Base-by-base conservation (phyloP, 2,888 invertebrate species). In the Volucella inflata region DNA sequence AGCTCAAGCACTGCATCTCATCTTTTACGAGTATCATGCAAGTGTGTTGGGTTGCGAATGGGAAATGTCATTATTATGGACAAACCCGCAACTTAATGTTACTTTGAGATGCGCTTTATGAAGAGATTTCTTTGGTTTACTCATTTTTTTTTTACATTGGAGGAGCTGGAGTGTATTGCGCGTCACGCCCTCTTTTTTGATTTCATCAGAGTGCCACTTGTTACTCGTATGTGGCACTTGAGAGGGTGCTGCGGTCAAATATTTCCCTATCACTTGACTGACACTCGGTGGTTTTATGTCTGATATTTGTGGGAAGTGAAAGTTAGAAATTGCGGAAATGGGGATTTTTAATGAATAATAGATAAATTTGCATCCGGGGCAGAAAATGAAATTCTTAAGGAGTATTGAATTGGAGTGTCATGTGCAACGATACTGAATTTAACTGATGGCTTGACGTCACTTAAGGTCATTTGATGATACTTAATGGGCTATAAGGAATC, bases 181-280 rank as follows among this genome's bases (percentile, higher is more conserved):
- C 67, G 76, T 75, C 64, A 70, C 59, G 76, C 76, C 67, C 76
- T 71, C 30, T 71, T 80, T 80, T 57, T 71, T 50, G 17, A n/a
- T 71, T 16, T 36, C 11, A 44, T 10, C 51, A 30, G 38, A 76
- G 53, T 70, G n/a, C 50, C 57, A 6, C 76, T 76, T 71, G 44
- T 60, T 57, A 65, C 70, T 60, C 60, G 12, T 14, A 8, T 36
- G 30, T 38, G 36, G 12, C 40, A 14, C 51, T 57, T 21, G 8
- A 51, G 42, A 62, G 57, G 65, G 30, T 62, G 53, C 67, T 75
- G 79, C 36, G 71, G 80, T 71, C 76, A 85, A 85, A 85, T 85
- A 85, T 85, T 85, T 80, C 80, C 80, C 80, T 85, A 85, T 80
- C 84, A 80, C 84, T 80, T 60, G 76, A 85, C 60, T 80, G 76